Percentiles rank a stretch among this genome's conserved stretches.
These are phyloP conservation scores for Hofmannophila pseudospretella DNA, from an alignment of 2,888 invertebrate species.

Conservation along the genomic window DNA sequence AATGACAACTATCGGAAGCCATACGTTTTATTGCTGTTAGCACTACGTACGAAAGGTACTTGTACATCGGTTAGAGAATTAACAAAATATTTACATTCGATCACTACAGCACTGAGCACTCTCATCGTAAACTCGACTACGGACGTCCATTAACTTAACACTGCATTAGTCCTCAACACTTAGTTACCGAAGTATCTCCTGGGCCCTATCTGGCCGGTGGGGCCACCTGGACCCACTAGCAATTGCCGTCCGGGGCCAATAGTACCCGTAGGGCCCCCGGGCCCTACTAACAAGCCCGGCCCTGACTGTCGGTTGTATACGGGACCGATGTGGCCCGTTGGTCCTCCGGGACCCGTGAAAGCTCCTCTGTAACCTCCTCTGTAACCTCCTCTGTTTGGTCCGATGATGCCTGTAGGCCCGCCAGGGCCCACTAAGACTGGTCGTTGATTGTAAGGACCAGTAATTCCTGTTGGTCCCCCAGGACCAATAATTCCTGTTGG, in stretches of 20 bases:
- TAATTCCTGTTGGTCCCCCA: conserved; percentile 58
- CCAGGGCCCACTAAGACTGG: conserved; percentile 55
- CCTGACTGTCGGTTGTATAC: conserved; percentile 9
- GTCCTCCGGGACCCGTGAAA: conserved; percentile 59
- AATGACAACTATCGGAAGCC: conserved; percentile 10
- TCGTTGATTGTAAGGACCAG: conserved; percentile 23
- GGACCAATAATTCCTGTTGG: conserved; percentile 46
- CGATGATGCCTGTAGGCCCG: conserved; percentile 69
- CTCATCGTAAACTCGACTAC: background rate
- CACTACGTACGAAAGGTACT: conserved; percentile 6
- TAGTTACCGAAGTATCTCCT: conserved; percentile 59
- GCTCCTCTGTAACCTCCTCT: conserved; percentile 2
- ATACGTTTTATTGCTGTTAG: conserved; percentile 19
- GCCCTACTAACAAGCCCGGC: conserved; percentile 52
- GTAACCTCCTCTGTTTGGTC: conserved; percentile 28
- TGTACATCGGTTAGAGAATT: conserved; percentile 15
- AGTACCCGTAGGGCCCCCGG: conserved; percentile 61
- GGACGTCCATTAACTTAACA: conserved; percentile 6
- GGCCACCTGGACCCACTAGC: conserved; percentile 72
- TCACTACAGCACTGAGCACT: conserved; percentile 10
- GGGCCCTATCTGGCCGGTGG: conserved; percentile 53
- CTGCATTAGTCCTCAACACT: conserved; percentile 32
- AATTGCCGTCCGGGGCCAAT: conserved; percentile 42
- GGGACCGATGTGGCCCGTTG: conserved; percentile 58
- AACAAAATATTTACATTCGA: conserved; percentile 28